These are phyloP conservation scores for Astur gentilis DNA, from an alignment of 2,113 vertebrate species.

Conservation along the genomic window DNA sequence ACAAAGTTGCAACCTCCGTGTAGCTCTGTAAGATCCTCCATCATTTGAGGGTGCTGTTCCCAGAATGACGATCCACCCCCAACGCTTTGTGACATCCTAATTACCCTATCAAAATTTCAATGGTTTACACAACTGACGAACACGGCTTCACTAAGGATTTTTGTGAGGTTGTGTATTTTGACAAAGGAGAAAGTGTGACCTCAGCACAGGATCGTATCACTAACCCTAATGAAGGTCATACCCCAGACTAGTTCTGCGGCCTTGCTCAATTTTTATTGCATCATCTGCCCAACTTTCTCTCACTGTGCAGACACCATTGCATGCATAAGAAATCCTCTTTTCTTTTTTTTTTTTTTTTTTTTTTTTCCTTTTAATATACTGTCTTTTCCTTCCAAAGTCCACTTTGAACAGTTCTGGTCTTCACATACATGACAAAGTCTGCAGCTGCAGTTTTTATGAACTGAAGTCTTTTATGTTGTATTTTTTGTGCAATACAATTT, in stretches of 20 bases:
- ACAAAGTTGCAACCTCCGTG: background rate
- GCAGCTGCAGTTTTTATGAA: background rate
- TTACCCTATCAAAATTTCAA: background rate
- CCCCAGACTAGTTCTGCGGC: background rate
- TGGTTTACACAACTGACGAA: background rate
- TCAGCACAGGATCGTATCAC: rapidly evolving
- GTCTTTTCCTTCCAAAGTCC: background rate
- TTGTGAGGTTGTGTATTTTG: background rate
- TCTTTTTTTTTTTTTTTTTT: background rate
- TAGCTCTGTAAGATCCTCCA: background rate
- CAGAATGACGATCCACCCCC: rapidly evolving
- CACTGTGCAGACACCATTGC: background rate
- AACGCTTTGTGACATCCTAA: background rate
- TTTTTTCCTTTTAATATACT: background rate
- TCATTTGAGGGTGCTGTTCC: rapidly evolving
- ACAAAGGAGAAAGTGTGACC: background rate
- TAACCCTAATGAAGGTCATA: background rate
- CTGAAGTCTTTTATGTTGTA: background rate
- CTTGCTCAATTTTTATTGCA: background rate
- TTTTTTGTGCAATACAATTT: background rate
- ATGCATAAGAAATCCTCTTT: background rate
- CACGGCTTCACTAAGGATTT: background rate
- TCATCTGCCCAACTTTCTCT: background rate
- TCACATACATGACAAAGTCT: background rate
- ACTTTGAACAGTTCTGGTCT: background rate